Evolutionary conservation across 2,888 invertebrate genomes (phyloP), one percentile per base, ranked within the genome.

Genomic region (Hypercompe scribonia): DNA sequence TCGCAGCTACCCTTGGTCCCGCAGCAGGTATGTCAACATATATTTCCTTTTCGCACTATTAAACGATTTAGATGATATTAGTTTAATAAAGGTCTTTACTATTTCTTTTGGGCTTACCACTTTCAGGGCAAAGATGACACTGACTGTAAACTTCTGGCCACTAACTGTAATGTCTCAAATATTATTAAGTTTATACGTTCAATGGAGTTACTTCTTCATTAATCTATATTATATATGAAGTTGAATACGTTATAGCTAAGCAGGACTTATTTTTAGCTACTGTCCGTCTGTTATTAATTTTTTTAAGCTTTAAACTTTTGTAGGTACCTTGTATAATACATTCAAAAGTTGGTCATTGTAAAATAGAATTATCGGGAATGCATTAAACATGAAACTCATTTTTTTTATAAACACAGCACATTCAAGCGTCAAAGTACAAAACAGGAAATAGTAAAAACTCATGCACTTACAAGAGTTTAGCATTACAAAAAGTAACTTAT

Each of bases 1-100:
- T 94, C 89, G 96, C 95, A 90, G 95, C 95, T 86, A 94, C 94
- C 88, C 87, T 95, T 77, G 92, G 93, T 86, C 96, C 96, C 77
- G 94, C 94, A 71, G 92, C 96, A 95, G 96, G 96, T 96, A 94
- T 86, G 96, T 95, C 39, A 31, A 64, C 61, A 61, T 61, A 31
- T 61, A 24, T 61, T 31, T n/a, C 11, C 3, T 18, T 33, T 34
- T 46, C 11, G 11, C 67, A 67, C 24, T 67, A 33, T 50, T 33
- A 11, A 31, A 13, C 7, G 31, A 33, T 24, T 33, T 5, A 18
- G 11, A 33, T 24, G 33, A 13, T 46, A 31, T 58, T 36, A 54
- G 50, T 54, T 36, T 54, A 36, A 34, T 54, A 34, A 34, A 68
- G 15, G 15, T 31, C 28, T 28, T 50, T 68, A 50, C 0, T 13